phyloP scores from a whole-genome alignment of 2,797 vertebrate genomes.

The Periophthalmus magnuspinnatus region DNA sequence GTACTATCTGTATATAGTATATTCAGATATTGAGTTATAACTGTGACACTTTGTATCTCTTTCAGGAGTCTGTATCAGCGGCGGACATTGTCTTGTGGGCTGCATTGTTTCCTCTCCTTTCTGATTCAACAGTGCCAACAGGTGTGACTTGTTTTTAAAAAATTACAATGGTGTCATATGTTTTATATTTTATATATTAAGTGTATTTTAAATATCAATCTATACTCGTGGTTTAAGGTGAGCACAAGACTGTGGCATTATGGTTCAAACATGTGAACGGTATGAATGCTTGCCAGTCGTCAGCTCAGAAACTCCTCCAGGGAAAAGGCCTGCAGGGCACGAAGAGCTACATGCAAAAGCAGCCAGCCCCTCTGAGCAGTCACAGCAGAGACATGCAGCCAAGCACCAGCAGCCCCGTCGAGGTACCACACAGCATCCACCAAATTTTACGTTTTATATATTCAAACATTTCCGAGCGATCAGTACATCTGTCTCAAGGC shows the following conservation, averaged over 20 bases:
- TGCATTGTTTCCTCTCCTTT: conserved; percentile 81
- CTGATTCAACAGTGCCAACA: conserved; percentile 63
- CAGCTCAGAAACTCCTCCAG: conserved; percentile 75
- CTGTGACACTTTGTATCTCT: conserved; percentile 24
- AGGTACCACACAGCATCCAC: conserved; percentile 73
- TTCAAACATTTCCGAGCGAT: conserved; percentile 16
- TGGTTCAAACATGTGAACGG: conserved; percentile 85
- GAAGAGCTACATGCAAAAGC: conserved; percentile 84
- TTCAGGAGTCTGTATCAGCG: conserved; percentile 80
- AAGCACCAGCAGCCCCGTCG: conserved; percentile 73
- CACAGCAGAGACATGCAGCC: conserved; percentile 58
- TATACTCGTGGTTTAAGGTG: conserved; percentile 64
- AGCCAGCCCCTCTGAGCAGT: conserved; percentile 70
- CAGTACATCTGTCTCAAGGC: conserved; percentile 29
- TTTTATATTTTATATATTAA: background rate
- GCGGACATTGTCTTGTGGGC: conserved; percentile 90
- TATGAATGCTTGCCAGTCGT: conserved; percentile 75
- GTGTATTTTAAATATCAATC: background rate
- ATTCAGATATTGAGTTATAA: background rate
- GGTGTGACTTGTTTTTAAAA: conserved; percentile 60
- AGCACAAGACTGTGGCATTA: conserved; percentile 65
- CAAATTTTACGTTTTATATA: conserved; percentile 36
- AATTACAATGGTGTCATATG: background rate
- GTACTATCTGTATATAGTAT: background rate
- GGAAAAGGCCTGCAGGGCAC: conserved; percentile 78